A percentile compares a stretch with the other conserved stretches of the same genome.
These are phyloP conservation scores for Clarias batrachus DNA, from an alignment of 2,113 vertebrate genomes.

Conservation along the genomic window DNA sequence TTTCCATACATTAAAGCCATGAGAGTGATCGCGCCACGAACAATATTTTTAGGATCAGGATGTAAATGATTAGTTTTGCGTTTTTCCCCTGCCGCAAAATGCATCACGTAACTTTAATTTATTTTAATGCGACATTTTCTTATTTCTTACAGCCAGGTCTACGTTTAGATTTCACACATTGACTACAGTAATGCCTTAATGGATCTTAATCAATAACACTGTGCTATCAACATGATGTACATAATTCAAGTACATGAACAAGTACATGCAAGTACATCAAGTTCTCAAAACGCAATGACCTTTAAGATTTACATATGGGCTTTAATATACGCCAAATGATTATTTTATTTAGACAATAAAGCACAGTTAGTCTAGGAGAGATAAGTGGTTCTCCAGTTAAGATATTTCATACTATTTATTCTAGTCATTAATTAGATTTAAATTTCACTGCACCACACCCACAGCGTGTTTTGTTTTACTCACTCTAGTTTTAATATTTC, in stretches of 20 bases:
- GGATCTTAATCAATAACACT: neutral
- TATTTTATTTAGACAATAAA: neutral
- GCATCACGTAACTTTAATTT: slow-evolving; percentile 14
- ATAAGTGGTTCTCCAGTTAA: neutral
- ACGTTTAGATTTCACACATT: neutral
- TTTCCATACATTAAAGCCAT: slow-evolving; percentile 70
- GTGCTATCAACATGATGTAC: neutral
- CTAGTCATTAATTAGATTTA: neutral
- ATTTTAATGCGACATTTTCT: neutral
- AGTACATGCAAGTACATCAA: neutral
- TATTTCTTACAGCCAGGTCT: neutral
- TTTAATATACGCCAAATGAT: neutral
- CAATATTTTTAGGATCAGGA: slow-evolving; percentile 67
- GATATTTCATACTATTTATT: neutral
- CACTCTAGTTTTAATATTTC: neutral
- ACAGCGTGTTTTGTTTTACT: neutral
- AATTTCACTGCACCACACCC: neutral
- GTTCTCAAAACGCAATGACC: neutral
- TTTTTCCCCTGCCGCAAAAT: neutral
- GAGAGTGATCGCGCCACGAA: slow-evolving; percentile 59
- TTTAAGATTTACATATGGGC: neutral
- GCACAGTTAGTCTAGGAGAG: neutral
- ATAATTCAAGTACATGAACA: neutral
- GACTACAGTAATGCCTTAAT: neutral
- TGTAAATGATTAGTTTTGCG: slow-evolving; percentile 62